Base-by-base conservation (phyloP, 1,140 invertebrate species). In the Tetramorium alpestre region DNA sequence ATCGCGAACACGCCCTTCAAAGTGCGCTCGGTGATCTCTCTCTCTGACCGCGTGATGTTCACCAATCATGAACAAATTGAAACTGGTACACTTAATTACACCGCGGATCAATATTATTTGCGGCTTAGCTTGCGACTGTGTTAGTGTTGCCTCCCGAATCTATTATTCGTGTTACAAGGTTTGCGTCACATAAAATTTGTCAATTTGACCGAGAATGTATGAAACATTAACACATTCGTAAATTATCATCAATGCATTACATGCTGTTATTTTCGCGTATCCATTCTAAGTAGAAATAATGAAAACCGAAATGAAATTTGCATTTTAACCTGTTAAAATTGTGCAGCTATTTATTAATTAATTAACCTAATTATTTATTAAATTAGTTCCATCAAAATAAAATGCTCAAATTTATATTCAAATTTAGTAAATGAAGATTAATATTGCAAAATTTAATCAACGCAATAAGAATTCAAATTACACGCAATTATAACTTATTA, bases 1-100 rank as follows among this genome's bases (percentile, higher is more conserved):
- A 90, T 90, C 89, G 44, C 47, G 76, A 89, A 60, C 54, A 75
- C 64, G 72, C 89, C 87, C 89, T 88, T 86, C 89, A 80, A 65
- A 87, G 77, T 86, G 80, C 87, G 65, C n/a, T 54, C 65, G 41
- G n/a, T 81, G 81, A 86, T 91, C 87, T 69, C 89, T 86, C 88
- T 56, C 87, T 88, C 78, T 49, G 73, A 75, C 76, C 54, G 73
- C 72, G 70, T 76, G 76, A 80, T 81, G 64, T 58, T 90, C 86
- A 22, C 62, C 75, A 72, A 73, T 77, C 73, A 62, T 70, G 60
- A 33, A 75, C 54, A 90, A 90, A 90, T 89, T 90, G 89, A 89
- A 90, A 89, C 60, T 89, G 58, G 69, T 84, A 60, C 54, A 84
- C 69, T 84, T 84, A 73, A 84, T 84, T 62, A 84, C 80, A 33